Conservation (phyloP, 2,113 vertebrate species). For the Scatophagus argus region DNA sequence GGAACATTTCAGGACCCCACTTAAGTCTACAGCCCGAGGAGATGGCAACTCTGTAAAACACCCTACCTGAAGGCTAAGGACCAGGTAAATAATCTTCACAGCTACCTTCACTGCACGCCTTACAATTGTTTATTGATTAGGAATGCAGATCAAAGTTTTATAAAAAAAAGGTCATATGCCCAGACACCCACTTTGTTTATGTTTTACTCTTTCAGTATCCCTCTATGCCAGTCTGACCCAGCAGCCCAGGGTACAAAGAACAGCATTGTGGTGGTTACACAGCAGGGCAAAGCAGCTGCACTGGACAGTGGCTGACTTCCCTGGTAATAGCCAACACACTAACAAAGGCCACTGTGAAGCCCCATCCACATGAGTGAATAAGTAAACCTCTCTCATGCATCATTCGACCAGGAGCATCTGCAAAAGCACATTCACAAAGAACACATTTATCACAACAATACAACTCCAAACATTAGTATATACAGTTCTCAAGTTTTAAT, state of each 20-base stretch:
- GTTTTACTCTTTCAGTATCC: slow-evolving; percentile 56
- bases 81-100: not conserved
- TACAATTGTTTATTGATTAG: slow-evolving; percentile 25
- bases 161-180: slow-evolving; percentile 45
- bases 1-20: slow-evolving; percentile 33
- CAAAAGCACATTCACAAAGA: slow-evolving; percentile 52
- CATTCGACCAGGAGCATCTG: slow-evolving; percentile 64
- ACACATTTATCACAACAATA: slow-evolving; percentile 60
- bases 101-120: not conserved
- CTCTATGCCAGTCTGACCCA: slow-evolving; percentile 64
- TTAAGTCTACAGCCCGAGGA: slow-evolving; percentile 36
- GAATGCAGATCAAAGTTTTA: slow-evolving; percentile 45
- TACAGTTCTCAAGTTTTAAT: slow-evolving; percentile 7
- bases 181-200: slow-evolving; percentile 60
- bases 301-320: slow-evolving; percentile 80
- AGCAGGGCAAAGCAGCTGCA: slow-evolving; percentile 81
- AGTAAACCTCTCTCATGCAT: slow-evolving; percentile 73
- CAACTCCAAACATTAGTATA: not conserved
- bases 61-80: slow-evolving; percentile 23
- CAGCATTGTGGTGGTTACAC: slow-evolving; percentile 77
- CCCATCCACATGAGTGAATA: slow-evolving; percentile 68
- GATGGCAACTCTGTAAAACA: not conserved
- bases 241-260: slow-evolving; percentile 69
- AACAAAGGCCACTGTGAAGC: slow-evolving; percentile 78
- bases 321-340: slow-evolving; percentile 62